Conservation (phyloP, 2,888 invertebrate genomes). For the Pharmacophagus antenor region DNA sequence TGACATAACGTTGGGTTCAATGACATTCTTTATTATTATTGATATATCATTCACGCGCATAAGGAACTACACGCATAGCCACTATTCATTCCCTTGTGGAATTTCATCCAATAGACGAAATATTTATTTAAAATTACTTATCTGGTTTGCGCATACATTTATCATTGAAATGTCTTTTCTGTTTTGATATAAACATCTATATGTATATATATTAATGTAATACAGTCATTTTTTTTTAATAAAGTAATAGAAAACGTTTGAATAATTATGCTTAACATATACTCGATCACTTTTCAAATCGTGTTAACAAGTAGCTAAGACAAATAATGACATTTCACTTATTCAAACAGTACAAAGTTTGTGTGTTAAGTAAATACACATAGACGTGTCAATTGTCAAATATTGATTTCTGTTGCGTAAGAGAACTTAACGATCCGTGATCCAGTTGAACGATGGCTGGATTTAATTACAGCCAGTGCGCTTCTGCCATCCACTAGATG, state of each 20-base stretch:
- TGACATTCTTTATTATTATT: not conserved
- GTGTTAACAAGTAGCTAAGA: conserved; percentile 4
- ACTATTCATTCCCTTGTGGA: too few relatives aligned
- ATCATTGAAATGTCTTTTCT: too few relatives aligned
- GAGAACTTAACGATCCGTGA: not conserved
- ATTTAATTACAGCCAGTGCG: not conserved
- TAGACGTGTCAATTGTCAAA: conserved; percentile 21
- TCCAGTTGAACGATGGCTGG: not conserved
- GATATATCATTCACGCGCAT: too few relatives aligned
- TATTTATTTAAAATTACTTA: too few relatives aligned
- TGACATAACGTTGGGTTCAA: not conserved
- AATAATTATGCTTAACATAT: not conserved
- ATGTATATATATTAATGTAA: too few relatives aligned
- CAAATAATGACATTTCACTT: conserved; percentile 14
- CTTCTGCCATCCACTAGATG: not conserved
- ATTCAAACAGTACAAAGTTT: conserved; percentile 19
- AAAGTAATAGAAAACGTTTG: too few relatives aligned
- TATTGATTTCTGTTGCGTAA: conserved; percentile 7
- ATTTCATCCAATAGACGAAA: too few relatives aligned
- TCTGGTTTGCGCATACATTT: too few relatives aligned
- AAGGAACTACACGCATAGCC: too few relatives aligned
- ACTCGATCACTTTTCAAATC: not conserved
- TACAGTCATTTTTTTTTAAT: too few relatives aligned
- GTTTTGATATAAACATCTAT: too few relatives aligned
- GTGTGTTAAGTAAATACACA: not conserved